Conservation (phyloP, 1,140 invertebrate genomes). For the Parapsyche elsis region DNA sequence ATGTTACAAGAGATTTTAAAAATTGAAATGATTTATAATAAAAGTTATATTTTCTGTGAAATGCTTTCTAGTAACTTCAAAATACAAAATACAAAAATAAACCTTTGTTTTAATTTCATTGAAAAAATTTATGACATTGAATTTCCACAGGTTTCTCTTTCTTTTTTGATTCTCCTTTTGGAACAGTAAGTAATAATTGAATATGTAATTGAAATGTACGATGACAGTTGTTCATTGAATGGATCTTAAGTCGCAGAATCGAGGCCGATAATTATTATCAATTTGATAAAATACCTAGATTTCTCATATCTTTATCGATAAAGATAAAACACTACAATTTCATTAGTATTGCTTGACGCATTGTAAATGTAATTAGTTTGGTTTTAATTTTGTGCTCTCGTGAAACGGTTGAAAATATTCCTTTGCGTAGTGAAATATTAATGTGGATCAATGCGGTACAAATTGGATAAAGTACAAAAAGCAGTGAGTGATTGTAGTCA, state of each 20-base stretch:
- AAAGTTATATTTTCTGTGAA: slow-evolving; percentile 41
- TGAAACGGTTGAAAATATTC: not conserved
- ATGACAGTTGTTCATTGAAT: too few species aligned
- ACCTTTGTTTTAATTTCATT: slow-evolving; percentile 5
- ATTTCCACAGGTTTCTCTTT: too few species aligned
- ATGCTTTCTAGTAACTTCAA: slow-evolving; percentile 37
- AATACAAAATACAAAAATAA: slow-evolving; percentile 27
- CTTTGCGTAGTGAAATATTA: not conserved
- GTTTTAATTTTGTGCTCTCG: too few species aligned
- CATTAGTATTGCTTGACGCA: too few species aligned
- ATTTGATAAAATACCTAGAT: slow-evolving; percentile 11
- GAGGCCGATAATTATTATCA: not conserved
- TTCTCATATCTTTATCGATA: not conserved
- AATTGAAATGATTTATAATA: not conserved
- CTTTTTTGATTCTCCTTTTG: too few species aligned
- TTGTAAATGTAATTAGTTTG: too few species aligned
- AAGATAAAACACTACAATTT: too few species aligned
- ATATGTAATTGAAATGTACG: too few species aligned
- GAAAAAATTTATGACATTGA: not conserved
- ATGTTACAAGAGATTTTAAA: slow-evolving; percentile 16
- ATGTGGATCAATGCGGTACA: not conserved
- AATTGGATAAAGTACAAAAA: not conserved
- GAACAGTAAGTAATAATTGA: too few species aligned
- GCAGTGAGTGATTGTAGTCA: slow-evolving; percentile 1
- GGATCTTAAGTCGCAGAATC: too few species aligned